Evolutionary conservation across 2,113 vertebrate species (phyloP).

Genomic region (Butastur rufipennis): DNA sequence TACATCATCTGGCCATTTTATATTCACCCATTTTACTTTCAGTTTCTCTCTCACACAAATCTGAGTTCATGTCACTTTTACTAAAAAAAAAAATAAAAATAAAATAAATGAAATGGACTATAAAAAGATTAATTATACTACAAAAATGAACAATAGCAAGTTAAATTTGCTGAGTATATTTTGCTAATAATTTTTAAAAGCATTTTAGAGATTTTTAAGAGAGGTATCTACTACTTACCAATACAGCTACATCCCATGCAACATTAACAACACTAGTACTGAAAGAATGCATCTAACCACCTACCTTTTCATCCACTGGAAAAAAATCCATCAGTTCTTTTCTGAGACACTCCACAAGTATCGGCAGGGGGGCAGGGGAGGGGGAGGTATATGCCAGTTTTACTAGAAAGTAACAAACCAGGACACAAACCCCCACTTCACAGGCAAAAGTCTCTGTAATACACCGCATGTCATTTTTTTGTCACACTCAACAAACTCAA

Average conservation of each 20-base stretch:
- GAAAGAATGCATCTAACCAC: not conserved
- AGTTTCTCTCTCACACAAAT: not conserved
- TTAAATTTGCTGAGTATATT: not conserved
- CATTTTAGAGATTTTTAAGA: not conserved
- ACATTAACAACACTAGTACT: not conserved
- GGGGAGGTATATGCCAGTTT: not conserved
- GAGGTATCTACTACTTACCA: not conserved
- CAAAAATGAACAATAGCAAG: not conserved
- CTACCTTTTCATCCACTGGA: not conserved
- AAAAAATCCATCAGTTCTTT: not conserved
- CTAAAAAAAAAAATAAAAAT: not conserved
- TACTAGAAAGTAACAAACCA: not conserved
- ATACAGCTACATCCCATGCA: not conserved
- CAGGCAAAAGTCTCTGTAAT: not conserved
- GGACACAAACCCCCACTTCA: not conserved
- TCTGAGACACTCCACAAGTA: not conserved
- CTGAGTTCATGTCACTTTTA: not conserved
- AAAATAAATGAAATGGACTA: not conserved
- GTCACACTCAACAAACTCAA: not conserved
- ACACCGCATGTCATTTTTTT: not conserved
- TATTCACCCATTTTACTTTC: not conserved
- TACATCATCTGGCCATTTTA: not conserved
- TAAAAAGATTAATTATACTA: not conserved
- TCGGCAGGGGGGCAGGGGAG: accelerated
- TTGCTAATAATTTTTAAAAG: not conserved